phyloP scores from a whole-genome alignment of 2,888 invertebrate species.

The Alsophila aescularia region DNA sequence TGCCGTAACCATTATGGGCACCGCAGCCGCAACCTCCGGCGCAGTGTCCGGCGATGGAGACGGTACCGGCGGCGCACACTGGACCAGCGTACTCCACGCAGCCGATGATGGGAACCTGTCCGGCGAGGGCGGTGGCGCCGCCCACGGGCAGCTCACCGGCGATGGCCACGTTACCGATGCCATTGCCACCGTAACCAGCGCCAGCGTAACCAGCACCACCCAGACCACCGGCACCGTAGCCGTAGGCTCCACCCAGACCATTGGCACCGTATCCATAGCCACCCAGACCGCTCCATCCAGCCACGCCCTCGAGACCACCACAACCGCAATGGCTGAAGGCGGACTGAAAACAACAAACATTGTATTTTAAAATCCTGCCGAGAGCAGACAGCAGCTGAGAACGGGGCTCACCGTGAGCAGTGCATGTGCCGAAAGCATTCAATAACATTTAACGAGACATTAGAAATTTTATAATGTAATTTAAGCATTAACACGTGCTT shows the following conservation, averaged over 20 bases:
- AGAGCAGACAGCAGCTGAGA: too few relatives aligned
- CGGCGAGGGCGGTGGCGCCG: constrained; percentile 45
- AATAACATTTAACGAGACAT: too few relatives aligned
- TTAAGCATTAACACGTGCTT: too few relatives aligned
- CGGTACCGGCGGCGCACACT: constrained; percentile 46
- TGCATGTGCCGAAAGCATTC: too few relatives aligned
- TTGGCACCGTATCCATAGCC: neutral
- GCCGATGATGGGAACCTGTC: constrained; percentile 52
- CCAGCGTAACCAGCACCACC: constrained; percentile 1
- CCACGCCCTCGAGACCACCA: neutral
- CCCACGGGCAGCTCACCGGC: constrained; percentile 42
- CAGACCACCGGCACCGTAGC: constrained; percentile 7
- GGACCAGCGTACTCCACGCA: constrained; percentile 47
- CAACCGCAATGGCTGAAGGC: neutral
- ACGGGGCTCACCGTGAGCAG: too few relatives aligned
- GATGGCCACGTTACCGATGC: constrained; percentile 41
- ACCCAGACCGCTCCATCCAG: neutral
- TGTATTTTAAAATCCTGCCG: neutral
- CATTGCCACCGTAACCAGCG: constrained; percentile 19
- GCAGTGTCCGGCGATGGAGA: constrained; percentile 47
- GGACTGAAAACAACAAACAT: neutral
- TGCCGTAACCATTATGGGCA: constrained; percentile 1
- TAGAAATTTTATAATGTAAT: too few relatives aligned
- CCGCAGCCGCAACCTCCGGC: constrained; percentile 36
- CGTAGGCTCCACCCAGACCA: neutral